Percentiles rank a stretch among this genome's conserved stretches.
Evolutionary conservation across 2,888 invertebrate genomes (phyloP).

Genomic region (Amblyjoppa fuscipennis): DNA sequence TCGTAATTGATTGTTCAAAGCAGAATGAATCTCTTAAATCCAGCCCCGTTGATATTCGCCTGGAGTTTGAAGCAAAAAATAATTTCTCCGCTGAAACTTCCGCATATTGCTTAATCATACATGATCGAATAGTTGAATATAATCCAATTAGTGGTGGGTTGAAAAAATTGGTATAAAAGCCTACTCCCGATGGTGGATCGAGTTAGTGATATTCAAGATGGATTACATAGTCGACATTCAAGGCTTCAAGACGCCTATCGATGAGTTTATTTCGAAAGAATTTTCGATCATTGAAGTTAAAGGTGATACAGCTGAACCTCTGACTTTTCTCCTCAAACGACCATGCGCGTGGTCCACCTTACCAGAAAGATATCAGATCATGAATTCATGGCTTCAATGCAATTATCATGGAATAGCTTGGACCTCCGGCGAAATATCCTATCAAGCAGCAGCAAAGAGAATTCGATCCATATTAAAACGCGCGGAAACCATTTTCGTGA

Average conservation of each 20-base stretch:
- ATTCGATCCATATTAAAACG: no score
- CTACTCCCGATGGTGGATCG: not conserved
- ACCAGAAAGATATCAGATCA: no score
- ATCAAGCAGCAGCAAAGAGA: no score
- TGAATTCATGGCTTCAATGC: no score
- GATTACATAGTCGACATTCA: conserved; percentile 2
- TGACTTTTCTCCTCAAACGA: conserved; percentile 38
- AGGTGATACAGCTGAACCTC: not conserved
- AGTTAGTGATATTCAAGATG: conserved; percentile 5
- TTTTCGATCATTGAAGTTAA: not conserved
- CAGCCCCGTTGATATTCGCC: not conserved
- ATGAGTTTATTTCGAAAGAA: not conserved
- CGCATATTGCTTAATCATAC: no score
- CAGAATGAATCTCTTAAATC: conserved; percentile 9
- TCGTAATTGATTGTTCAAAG: no score
- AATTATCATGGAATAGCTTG: no score
- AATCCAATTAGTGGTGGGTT: no score
- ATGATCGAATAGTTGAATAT: no score
- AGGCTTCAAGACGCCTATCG: not conserved
- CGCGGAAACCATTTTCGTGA: not conserved
- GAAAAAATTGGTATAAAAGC: not conserved
- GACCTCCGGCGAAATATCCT: no score
- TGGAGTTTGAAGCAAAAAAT: no score
- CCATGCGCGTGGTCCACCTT: conserved; percentile 14
- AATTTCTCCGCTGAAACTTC: no score